Base-by-base conservation (phyloP, 1,140 invertebrate species). In the Chymomyza costata region DNA sequence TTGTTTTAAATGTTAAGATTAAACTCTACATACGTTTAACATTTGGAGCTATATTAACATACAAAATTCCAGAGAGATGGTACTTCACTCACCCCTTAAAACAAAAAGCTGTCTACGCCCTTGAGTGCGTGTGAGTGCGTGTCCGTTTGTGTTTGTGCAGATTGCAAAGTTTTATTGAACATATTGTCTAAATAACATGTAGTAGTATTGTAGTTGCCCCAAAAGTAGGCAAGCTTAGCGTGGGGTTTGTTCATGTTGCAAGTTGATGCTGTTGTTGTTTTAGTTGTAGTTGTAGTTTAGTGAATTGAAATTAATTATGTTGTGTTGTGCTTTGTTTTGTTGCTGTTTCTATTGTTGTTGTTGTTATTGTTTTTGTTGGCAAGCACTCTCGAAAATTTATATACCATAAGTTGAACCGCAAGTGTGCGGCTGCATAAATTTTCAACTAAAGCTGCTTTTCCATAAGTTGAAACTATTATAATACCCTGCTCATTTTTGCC, bases 241-340 rank as follows among this genome's bases (percentile, higher is more conserved):
- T 19, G 31, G 3, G 28, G 7, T 19, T 28, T 17, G 13, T 30
- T n/a, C n/a, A n/a, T n/a, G n/a, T n/a, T n/a, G n/a, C n/a, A n/a
- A n/a, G 30, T 18, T 15, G 32, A 10, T 2, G 14, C 15, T 45
- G n/a, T 18, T 3, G 38, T 13, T 18, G 43, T 10, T 21, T 17
- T 3, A 21, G 30, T 7, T 34, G 40, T 10, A 14, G 16, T 14
- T 37, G 21, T 35, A 39, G 37, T 48, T 50, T 51, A 63, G 58
- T 73, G 62, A 71, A 76, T 78, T 80, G 71, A 67, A 78, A 78
- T 78, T 76, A 71, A 76, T 80, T 80, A 71, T 76, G 71, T n/a
- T n/a, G n/a, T n/a, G n/a, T n/a, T n/a, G n/a, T n/a, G n/a, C n/a
- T n/a, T n/a, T n/a, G n/a, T n/a, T n/a, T 18, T 15, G 32, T 13